Evolutionary conservation across 2,888 invertebrate species (phyloP), one percentile per base, ranked within the genome.

Genomic region (Anarsia innoxiella): DNA sequence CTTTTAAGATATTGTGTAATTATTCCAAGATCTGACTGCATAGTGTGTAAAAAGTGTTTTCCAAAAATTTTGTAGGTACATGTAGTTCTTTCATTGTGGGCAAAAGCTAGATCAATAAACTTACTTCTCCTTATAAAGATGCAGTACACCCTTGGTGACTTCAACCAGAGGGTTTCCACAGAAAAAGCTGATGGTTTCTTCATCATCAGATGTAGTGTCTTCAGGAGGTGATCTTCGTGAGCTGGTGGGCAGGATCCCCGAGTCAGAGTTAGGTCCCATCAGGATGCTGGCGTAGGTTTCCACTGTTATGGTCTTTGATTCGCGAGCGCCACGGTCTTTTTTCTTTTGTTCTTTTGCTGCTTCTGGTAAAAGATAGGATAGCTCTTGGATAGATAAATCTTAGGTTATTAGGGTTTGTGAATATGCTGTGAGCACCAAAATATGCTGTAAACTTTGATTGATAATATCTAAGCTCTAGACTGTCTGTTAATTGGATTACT

Each of bases 111-210:
- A n/a, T n/a, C n/a, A n/a, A n/a, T n/a, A 13, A 34, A 78, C 89
- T 79, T 79, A 97, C 97, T 97, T 96, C 72, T 98, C 97, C 71
- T 98, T 99, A 71, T 96, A 99, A 12, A 99, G 86, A 87, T 99
- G 99, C 40, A 99, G 84, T 31, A 99, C 92, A 25, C 99, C 99
- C 71, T 96, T 96, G 0, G 97, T 97, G 23, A 96, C 92, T 79
- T 99, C 99, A 1, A 99, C 96, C 56, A 93, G 91, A 1, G 98
- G 99, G 86, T 99, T 99, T 2, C 99, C 99, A 53, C 95, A 96
- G 54, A 95, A 94, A 76, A 97, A 98, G 34, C 88, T 88, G 33
- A 92, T 90, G 42, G 90, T 89, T 12, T 86, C 87, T 27, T 62
- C 63, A 13, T 76, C 76, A 29, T 80, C 78, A 2, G 68, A 64